Percentiles rank a stretch among this genome's conserved stretches.
phyloP scores from a whole-genome alignment of 2,888 invertebrate species.

The Poecilus cupreus region DNA sequence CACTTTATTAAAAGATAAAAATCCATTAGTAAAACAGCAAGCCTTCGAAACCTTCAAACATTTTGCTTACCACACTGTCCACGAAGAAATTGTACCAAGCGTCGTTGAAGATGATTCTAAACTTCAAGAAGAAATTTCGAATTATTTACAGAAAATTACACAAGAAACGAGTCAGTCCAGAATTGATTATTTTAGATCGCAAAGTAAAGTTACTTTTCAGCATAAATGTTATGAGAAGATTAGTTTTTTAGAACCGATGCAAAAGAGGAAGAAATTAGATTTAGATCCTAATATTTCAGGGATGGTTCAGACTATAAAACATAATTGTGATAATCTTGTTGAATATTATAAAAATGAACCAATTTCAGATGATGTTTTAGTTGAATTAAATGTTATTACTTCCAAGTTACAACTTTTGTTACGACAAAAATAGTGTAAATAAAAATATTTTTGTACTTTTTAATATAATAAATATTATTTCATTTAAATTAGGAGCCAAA shows the following conservation, averaged over 20 bases:
- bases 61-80: slow-evolving; percentile 33
- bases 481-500: background rate
- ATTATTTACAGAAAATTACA: slow-evolving; percentile 33
- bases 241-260: background rate
- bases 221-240: slow-evolving; percentile 30
- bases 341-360: slow-evolving; percentile 32
- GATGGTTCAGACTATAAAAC: slow-evolving; percentile 7
- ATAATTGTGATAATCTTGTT: slow-evolving; percentile 13
- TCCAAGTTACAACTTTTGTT: slow-evolving; percentile 26
- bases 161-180: background rate
- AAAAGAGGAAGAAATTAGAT: slow-evolving; percentile 33
- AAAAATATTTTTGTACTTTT: background rate
- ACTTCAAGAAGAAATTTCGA: slow-evolving; percentile 29
- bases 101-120: slow-evolving; percentile 33
- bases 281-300: background rate
- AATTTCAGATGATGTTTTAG: background rate
- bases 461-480: slow-evolving; percentile 12
- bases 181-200: slow-evolving; percentile 9
- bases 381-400: slow-evolving; percentile 24
- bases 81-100: slow-evolving; percentile 33
- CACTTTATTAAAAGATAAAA: slow-evolving; percentile 13
- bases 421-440: background rate
- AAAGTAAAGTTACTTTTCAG: slow-evolving; percentile 12
- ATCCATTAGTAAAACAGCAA: slow-evolving; percentile 33
- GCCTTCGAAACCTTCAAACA: slow-evolving; percentile 23